A percentile compares a stretch with the other conserved stretches of the same genome.
phyloP scores from a whole-genome alignment of 2,113 vertebrate genomes.

The Lycocorax pyrrhopterus region DNA sequence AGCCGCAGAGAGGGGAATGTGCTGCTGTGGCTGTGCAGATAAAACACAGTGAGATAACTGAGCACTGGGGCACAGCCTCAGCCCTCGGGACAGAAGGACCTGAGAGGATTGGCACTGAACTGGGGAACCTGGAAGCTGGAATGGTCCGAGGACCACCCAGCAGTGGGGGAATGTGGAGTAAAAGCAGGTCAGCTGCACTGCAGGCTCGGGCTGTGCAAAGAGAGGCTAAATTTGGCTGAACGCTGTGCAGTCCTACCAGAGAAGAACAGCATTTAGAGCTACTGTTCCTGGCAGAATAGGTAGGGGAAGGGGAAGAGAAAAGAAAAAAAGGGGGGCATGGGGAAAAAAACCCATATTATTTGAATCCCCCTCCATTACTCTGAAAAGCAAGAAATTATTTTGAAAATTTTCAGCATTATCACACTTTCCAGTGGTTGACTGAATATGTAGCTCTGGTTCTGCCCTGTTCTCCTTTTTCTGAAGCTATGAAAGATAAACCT shows the following conservation, averaged over 20 bases:
- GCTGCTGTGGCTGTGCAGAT: background rate
- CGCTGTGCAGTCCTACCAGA: background rate
- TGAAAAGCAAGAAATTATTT: background rate
- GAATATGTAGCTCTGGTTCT: background rate
- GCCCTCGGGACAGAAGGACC: background rate
- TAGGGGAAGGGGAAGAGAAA: background rate
- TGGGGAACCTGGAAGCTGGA: background rate
- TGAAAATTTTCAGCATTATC: background rate
- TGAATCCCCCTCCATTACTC: background rate
- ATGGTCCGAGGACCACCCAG: background rate
- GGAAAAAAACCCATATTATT: background rate
- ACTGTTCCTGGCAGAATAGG: background rate
- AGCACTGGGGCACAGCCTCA: background rate
- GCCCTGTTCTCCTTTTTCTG: background rate
- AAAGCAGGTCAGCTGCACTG: background rate
- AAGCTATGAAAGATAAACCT: background rate
- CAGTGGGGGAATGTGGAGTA: background rate
- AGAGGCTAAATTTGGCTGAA: background rate
- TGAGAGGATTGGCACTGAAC: background rate
- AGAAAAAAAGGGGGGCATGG: fast-evolving
- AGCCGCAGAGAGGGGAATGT: background rate
- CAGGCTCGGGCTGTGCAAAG: background rate
- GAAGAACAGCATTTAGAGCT: background rate
- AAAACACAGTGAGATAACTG: background rate
- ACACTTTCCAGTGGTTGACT: background rate